A percentile compares a stretch with the other conserved stretches of the same genome.
These are phyloP conservation scores for Amniataba percoides DNA, from an alignment of 2,797 vertebrate genomes.

Conservation along the genomic window DNA sequence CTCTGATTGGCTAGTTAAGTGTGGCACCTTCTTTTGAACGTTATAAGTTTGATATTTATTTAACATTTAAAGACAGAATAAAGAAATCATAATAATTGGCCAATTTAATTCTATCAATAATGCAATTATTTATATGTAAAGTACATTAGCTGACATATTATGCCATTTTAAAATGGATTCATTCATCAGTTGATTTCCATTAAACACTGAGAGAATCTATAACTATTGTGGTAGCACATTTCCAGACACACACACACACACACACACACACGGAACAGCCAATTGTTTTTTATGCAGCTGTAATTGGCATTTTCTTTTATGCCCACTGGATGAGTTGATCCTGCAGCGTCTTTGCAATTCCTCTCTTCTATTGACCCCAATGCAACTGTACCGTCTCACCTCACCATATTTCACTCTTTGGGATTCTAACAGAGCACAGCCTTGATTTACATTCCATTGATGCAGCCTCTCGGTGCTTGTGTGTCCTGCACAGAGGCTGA, in stretches of 20 bases:
- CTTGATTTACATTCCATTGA: constrained; percentile 63
- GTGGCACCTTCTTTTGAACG: background rate
- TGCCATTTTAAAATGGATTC: too few species aligned
- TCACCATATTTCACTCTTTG: constrained; percentile 45
- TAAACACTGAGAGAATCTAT: background rate
- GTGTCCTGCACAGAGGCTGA: constrained; percentile 36
- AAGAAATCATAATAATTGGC: too few species aligned
- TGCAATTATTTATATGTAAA: background rate
- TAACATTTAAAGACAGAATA: background rate
- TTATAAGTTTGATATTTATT: background rate
- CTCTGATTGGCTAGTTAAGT: background rate
- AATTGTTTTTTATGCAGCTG: constrained; percentile 4
- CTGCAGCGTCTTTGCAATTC: constrained; percentile 36
- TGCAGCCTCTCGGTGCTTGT: constrained; percentile 26
- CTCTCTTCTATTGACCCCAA: constrained; percentile 42
- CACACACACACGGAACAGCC: constrained; percentile 11
- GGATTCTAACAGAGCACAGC: constrained; percentile 32
- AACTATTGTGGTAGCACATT: background rate
- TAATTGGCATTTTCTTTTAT: constrained; percentile 50
- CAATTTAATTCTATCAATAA: background rate
- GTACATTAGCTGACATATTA: background rate
- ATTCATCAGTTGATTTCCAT: background rate
- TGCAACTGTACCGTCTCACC: constrained; percentile 25
- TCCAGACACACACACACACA: constrained; percentile 9
- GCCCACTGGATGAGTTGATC: constrained; percentile 24